Percentiles rank a stretch among this genome's conserved stretches.
phyloP scores from a whole-genome alignment of 2,797 vertebrate genomes.

The Phalloptychus januarius region DNA sequence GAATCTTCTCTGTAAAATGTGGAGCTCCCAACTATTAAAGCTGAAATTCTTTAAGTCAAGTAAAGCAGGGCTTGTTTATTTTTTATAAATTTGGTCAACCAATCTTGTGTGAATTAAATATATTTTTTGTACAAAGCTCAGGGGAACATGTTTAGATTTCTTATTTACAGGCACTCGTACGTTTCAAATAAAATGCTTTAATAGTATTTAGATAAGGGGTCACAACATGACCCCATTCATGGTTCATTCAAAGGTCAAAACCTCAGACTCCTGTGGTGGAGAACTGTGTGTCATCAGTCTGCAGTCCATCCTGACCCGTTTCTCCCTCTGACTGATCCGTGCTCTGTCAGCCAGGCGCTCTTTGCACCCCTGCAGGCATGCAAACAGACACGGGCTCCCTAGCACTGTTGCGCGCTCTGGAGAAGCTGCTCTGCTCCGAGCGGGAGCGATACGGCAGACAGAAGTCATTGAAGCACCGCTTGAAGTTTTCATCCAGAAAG shows the following conservation, averaged over 20 bases:
- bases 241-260: slow-evolving; percentile 11
- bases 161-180: slow-evolving; percentile 13
- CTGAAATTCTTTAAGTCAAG: neutral
- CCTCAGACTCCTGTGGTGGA: slow-evolving; percentile 84
- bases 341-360: slow-evolving; percentile 86
- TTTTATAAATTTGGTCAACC: neutral
- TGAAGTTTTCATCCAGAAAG: slow-evolving; percentile 97
- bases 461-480: slow-evolving; percentile 94
- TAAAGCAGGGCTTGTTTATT: neutral
- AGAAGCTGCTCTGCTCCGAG: slow-evolving; percentile 85
- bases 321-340: slow-evolving; percentile 59
- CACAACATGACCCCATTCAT: slow-evolving; percentile 5
- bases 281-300: slow-evolving; percentile 85
- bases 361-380: slow-evolving; percentile 69
- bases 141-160: neutral
- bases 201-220: neutral
- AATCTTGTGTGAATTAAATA: neutral
- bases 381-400: slow-evolving; percentile 87
- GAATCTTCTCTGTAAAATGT: neutral
- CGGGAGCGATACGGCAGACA: slow-evolving; percentile 86
- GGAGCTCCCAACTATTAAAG: slow-evolving; percentile 5
- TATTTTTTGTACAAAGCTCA: slow-evolving; percentile 1
- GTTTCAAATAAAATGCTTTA: neutral
- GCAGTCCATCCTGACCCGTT: slow-evolving; percentile 73
- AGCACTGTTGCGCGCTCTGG: slow-evolving; percentile 77